Base-by-base conservation (phyloP, 2,113 vertebrate species). In the Catharus bicknelli region DNA sequence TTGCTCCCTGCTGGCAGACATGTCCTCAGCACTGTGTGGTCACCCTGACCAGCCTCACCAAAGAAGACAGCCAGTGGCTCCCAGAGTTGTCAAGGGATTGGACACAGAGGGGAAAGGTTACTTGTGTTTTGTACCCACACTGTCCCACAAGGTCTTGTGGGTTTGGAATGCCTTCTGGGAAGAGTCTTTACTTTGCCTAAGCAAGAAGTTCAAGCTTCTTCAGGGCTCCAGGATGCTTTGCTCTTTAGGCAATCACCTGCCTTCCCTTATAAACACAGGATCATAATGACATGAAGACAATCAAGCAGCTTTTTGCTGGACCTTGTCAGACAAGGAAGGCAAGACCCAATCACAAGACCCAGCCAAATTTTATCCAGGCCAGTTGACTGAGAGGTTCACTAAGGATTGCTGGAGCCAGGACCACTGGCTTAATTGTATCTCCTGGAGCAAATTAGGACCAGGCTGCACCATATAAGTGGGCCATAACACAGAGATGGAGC, bases 11-110 rank as follows among this genome's bases (percentile, higher is more conserved):
- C 38, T 59, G 34, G 30, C 51, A 66, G 27, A 63, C 13, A 12
- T 0, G 0, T 59, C 74, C 55, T 42, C 40, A 42, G 20, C 32
- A n/a, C 59, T 2, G 0, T 27, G 38, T 68, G 30, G 38, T 32
- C 19, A 32, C 13, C 5, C 26, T 58, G 42, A 30, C 4, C 9
- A 9, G 22, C 26, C 29, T 74, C 76, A 38, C 25, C 8, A 9
- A 73, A 55, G 43, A 11, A 3, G 12, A 27, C 8, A 68, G 47
- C 2, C 1, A 0, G 5, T 18, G 16, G 22, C 22, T 86, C 8
- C 10, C 38, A 36, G 34, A 73, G 26, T 16, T 61, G 38, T 26
- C 19, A 25, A 34, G 43, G 25, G 5, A 38, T 67, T 30, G 36
- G 11, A 51, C 19, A 48, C 25, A 64, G 48, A 48, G 5, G 13